Evolutionary conservation across 2,797 vertebrate genomes (phyloP).

Genomic region (Manis pentadactyla): DNA sequence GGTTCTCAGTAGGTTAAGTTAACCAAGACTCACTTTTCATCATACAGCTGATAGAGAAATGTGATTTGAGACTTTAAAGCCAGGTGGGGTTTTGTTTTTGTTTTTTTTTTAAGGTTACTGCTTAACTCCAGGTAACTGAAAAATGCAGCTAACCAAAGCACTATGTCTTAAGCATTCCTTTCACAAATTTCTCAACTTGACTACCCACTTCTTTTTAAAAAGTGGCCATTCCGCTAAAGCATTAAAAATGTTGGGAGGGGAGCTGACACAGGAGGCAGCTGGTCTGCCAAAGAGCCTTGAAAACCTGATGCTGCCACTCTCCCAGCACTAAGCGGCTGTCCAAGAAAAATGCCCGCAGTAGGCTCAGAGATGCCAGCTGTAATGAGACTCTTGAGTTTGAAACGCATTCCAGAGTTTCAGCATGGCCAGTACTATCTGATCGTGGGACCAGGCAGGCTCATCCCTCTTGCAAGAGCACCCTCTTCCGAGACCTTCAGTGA

Average conservation of each 20-base stretch:
- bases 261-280: not conserved
- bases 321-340: not conserved
- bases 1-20: not conserved
- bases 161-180: not conserved
- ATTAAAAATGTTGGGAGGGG: constrained; percentile 1
- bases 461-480: constrained; percentile 66
- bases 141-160: constrained; percentile 44
- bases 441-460: not conserved
- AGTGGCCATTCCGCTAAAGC: not conserved
- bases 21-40: constrained; percentile 4
- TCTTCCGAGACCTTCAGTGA: constrained; percentile 63
- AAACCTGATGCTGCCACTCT: constrained; percentile 69
- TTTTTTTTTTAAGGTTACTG: not conserved
- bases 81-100: not conserved
- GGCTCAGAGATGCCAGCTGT: constrained; percentile 66
- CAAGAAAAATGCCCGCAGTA: constrained; percentile 21
- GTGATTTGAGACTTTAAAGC: constrained; percentile 53
- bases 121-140: not conserved
- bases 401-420: constrained; percentile 69
- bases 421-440: constrained; percentile 52
- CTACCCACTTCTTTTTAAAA: not conserved
- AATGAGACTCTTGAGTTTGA: constrained; percentile 56
- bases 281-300: not conserved
- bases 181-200: constrained; percentile 11
- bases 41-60: constrained; percentile 43